Evolutionary conservation across 1,140 invertebrate species (phyloP), one percentile per base, ranked within the genome.

Genomic region (Parapsyche elsis): DNA sequence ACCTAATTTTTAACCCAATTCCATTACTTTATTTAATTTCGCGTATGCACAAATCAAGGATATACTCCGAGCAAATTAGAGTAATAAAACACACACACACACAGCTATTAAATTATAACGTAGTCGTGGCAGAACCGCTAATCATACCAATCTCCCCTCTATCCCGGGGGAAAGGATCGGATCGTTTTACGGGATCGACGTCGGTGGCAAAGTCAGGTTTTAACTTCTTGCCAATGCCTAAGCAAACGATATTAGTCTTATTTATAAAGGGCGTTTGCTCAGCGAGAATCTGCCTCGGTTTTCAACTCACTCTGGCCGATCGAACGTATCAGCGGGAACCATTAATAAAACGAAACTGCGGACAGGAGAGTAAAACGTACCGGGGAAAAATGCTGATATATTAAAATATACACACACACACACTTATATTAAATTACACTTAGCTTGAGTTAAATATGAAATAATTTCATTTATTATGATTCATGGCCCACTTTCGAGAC

Each of bases 381-480:
- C 7, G 30, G 30, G 30, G 1, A 38, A 38, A 38, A 38, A 38
- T 38, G 30, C 30, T 38, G 30, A 38, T 7, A 38, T 38, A 38
- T 38, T 38, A 38, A 38, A 38, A 38, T 38, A 38, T 38, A 38
- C 30, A 38, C 30, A 38, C 30, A 38, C 30, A 38, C 30, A 38
- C 30, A 38, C 30, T 38, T 38, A 38, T 38, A 38, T 38, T 38
- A 38, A 38, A 38, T 38, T 38, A 38, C 30, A 53, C 16, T 53
- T 53, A 53, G 49, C 10, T 53, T 14, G 12, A 67, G 64, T 67
- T 67, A 67, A 67, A 67, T 67, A 30, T 26, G 24, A 67, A 26
- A 67, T 67, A 67, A 67, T 67, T 67, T 26, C 64, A 67, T 67
- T 67, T 67, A 67, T 67, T 67, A 67, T 67, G 64, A 67, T 67